Conservation (phyloP, 1,140 invertebrate species). For the Lasioglossum albipes region DNA sequence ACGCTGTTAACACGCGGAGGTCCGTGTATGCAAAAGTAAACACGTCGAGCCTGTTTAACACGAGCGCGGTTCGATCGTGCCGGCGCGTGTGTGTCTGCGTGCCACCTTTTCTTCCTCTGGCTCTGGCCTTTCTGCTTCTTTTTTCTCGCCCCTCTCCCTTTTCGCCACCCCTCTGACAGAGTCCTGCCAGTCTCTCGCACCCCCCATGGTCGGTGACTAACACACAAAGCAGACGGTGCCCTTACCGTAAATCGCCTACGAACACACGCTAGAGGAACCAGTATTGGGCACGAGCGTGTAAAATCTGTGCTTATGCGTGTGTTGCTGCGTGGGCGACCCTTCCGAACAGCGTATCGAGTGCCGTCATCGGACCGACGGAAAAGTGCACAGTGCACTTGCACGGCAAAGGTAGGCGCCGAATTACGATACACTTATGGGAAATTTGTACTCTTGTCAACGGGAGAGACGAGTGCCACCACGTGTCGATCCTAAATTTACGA, state of each 20-base stretch:
- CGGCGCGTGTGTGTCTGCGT: background rate
- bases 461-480: background rate
- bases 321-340: slow-evolving; percentile 53
- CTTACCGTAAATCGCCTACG: slow-evolving; percentile 52
- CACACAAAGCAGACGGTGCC: slow-evolving; percentile 41
- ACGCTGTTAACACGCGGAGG: slow-evolving; percentile 31
- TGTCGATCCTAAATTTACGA: background rate
- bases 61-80: slow-evolving; percentile 5
- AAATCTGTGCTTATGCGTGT: background rate
- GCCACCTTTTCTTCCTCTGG: slow-evolving; percentile 47
- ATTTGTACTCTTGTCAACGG: slow-evolving; percentile 10
- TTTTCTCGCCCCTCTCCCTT: slow-evolving; percentile 27
- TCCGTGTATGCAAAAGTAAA: slow-evolving; percentile 35
- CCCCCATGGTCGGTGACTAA: slow-evolving; percentile 57
- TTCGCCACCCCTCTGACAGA: slow-evolving; percentile 15
- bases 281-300: slow-evolving; percentile 1
- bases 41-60: slow-evolving; percentile 26
- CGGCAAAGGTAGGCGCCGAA: background rate
- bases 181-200: slow-evolving; percentile 41
- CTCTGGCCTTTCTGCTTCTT: slow-evolving; percentile 9
- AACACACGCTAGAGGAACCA: slow-evolving; percentile 25
- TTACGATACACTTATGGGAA: slow-evolving; percentile 31
- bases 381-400: slow-evolving; percentile 42
- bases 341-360: slow-evolving; percentile 40
- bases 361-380: slow-evolving; percentile 28